Evolutionary conservation across 2,113 vertebrate species (phyloP).

Genomic region (Hippopotamus amphibius): DNA sequence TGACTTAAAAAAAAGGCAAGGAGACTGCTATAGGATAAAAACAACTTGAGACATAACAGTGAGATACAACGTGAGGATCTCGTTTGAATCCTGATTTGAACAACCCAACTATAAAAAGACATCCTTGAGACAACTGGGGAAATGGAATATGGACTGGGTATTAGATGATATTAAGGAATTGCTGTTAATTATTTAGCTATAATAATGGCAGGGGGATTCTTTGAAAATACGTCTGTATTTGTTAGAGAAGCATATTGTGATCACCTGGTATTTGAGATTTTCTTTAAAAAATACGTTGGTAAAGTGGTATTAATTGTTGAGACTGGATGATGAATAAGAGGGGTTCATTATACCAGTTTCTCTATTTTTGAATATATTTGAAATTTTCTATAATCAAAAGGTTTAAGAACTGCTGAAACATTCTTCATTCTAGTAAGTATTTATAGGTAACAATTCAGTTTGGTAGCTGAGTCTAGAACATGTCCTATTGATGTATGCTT

Average conservation of each 20-base stretch:
- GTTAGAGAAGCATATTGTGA: background rate
- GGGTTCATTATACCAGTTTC: background rate
- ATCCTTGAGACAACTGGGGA: background rate
- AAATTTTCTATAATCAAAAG: background rate
- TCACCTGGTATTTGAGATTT: background rate
- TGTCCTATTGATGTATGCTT: background rate
- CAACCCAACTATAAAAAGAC: background rate
- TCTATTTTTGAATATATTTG: background rate
- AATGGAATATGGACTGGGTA: background rate
- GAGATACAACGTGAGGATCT: background rate
- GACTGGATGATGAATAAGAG: background rate
- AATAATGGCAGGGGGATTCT: background rate
- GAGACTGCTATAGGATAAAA: background rate
- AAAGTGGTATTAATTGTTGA: background rate
- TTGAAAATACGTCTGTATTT: background rate
- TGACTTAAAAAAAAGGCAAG: background rate
- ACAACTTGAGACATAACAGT: background rate
- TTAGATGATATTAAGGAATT: background rate
- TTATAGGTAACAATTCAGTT: background rate
- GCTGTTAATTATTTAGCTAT: background rate
- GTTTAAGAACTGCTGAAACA: background rate
- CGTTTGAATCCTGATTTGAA: background rate
- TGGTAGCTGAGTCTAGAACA: background rate
- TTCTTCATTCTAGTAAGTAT: background rate
- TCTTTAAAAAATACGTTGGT: background rate